Evolutionary conservation across 2,113 vertebrate species (phyloP), one percentile per base, ranked within the genome.

Genomic region (Vireo altiloquus): DNA sequence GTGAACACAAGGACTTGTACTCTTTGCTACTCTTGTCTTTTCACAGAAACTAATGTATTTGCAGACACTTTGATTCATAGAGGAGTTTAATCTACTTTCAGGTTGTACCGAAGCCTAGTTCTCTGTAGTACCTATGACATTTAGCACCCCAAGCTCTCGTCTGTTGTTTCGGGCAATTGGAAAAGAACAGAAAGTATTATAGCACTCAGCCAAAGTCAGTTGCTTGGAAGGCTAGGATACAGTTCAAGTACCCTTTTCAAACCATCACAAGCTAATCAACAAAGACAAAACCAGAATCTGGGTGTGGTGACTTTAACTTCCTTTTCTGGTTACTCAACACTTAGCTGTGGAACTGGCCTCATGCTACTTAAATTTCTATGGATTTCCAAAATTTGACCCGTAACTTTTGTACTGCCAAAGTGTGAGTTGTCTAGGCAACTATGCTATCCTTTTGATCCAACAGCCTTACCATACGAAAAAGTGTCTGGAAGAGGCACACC

Each of bases 401-500:
- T 2, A 57, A 9, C 37, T 84, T 64, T 40, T 12, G n/a, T 46
- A 47, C 11, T 53, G 15, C 33, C 89, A 72, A 70, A 77, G 35
- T 4, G 0, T 13, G 33, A 46, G 35, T 1, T 64, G 37, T 5
- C 35, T 35, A 70, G 28, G 72, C 9, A 56, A 40, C 56, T 16
- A 42, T 15, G 14, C 31, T 40, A 68, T 40, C 35, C 68, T 63
- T 86, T 39, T 37, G 28, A 81, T 47, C 31, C 54, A 74, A 71
- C 66, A 74, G 56, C 47, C 97, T 97, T 93, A 98, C 98, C 98
- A 35, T 98, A 98, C 7, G 98, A 98, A 65, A 98, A 98, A 50
- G 98, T 98, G 83, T 98, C 98, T 92, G 98, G 98, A 44, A 98
- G 97, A 95, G 98, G 98, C 42, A 98, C 98, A 30, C 98, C 98